Conservation (phyloP, 2,888 invertebrate species). For the Nipponacmea schrenckii region DNA sequence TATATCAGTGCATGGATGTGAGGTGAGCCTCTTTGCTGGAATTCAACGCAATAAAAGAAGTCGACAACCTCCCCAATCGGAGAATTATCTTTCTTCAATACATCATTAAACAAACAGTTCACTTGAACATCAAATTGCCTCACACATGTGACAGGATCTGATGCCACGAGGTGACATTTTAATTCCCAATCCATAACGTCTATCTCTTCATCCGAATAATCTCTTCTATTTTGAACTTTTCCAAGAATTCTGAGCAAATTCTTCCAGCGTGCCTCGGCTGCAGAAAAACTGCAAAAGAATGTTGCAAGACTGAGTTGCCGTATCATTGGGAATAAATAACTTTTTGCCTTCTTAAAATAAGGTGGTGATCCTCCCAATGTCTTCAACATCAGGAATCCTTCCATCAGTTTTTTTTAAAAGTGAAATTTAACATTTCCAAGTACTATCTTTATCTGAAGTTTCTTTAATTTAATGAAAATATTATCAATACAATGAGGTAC, state of each 20-base stretch:
- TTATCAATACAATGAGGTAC: no score
- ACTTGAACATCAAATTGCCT: constrained; percentile 41
- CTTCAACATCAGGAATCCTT: constrained; percentile 20
- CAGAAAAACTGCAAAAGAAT: constrained; percentile 32
- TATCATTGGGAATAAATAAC: constrained; percentile 35
- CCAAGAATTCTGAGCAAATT: no score
- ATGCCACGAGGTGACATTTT: constrained; percentile 31
- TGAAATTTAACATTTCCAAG: no score
- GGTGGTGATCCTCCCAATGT: constrained; percentile 18
- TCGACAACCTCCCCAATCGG: constrained; percentile 37
- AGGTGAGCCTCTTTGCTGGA: constrained; percentile 42
- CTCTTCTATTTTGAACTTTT: constrained; percentile 27
- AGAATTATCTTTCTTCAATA: constrained; percentile 18
- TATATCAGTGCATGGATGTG: constrained; percentile 39
- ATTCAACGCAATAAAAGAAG: constrained; percentile 39
- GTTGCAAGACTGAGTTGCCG: constrained; percentile 35
- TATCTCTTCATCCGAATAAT: constrained; percentile 21
- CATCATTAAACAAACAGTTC: constrained; percentile 26
- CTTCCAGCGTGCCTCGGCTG: constrained; percentile 35
- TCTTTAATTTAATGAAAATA: no score
- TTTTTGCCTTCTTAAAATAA: constrained; percentile 5
- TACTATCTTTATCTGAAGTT: no score
- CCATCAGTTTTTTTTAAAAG: no score
- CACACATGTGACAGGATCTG: constrained; percentile 43
- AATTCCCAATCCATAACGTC: constrained; percentile 28